phyloP scores from a whole-genome alignment of 2,797 vertebrate genomes.

The Gymnoscopelus microlampas region DNA sequence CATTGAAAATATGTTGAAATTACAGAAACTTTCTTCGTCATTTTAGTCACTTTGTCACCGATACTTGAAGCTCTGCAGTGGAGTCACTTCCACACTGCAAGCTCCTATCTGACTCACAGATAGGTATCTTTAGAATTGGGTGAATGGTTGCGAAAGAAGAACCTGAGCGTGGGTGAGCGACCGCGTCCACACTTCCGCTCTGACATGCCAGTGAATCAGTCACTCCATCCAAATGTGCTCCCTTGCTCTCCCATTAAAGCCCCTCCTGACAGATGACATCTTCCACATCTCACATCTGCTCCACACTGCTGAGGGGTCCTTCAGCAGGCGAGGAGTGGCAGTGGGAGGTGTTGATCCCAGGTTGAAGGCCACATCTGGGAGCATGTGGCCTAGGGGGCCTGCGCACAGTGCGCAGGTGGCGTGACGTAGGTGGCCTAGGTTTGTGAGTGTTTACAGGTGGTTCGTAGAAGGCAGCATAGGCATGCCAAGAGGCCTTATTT shows the following conservation, averaged over 20 bases:
- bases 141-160: constrained; percentile 43
- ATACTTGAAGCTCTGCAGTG: neutral
- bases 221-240: constrained; percentile 48
- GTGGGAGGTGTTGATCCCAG: constrained; percentile 18
- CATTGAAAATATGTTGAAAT: neutral
- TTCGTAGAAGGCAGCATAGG: constrained; percentile 49
- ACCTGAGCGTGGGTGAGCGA: constrained; percentile 23
- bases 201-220: constrained; percentile 53
- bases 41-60: constrained; percentile 19
- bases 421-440: constrained; percentile 21
- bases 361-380: constrained; percentile 66
- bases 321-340: constrained; percentile 14
- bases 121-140: constrained; percentile 34
- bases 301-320: constrained; percentile 43
- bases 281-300: constrained; percentile 55
- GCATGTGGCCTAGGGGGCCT: constrained; percentile 23
- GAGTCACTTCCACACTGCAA: neutral
- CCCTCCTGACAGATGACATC: constrained; percentile 54
- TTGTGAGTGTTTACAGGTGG: constrained; percentile 43
- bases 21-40: constrained; percentile 13
- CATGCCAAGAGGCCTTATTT: constrained; percentile 57
- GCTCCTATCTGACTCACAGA: constrained; percentile 35
- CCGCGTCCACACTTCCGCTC: constrained; percentile 43
- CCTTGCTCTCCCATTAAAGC: constrained; percentile 46
- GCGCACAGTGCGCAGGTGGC: constrained; percentile 27